These are phyloP conservation scores for Dynastes hyllus DNA, from an alignment of 2,888 invertebrate genomes.

Conservation along the genomic window DNA sequence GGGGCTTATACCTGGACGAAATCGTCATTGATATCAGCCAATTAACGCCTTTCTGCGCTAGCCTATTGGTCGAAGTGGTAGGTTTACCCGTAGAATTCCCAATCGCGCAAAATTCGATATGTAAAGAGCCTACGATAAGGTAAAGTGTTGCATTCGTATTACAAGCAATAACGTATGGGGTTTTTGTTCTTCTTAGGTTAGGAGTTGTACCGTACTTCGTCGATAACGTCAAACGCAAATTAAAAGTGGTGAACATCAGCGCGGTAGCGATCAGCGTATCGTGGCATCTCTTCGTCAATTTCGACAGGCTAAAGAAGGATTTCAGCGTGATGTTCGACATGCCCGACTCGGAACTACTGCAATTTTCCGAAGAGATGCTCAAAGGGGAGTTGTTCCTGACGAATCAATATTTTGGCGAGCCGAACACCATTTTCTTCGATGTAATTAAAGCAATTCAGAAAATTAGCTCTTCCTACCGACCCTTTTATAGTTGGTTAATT, in stretches of 20 bases:
- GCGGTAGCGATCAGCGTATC: constrained; percentile 61
- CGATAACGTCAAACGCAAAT: constrained; percentile 55
- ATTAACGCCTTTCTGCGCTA: constrained; percentile 66
- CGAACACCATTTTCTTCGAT: constrained; percentile 35
- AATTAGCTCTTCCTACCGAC: not conserved
- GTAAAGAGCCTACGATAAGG: constrained; percentile 64
- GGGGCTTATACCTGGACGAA: constrained; percentile 71
- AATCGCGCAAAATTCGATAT: constrained; percentile 63
- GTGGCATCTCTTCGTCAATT: constrained; percentile 64
- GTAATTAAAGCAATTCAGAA: constrained; percentile 15
- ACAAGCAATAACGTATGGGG: too few relatives aligned
- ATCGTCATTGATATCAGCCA: constrained; percentile 67
- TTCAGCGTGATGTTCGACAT: constrained; percentile 62
- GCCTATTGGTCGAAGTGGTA: constrained; percentile 66
- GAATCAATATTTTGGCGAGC: constrained; percentile 60
- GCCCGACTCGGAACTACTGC: constrained; percentile 45
- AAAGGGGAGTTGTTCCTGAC: constrained; percentile 58
- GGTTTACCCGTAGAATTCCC: constrained; percentile 69
- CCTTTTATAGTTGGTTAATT: too few relatives aligned
- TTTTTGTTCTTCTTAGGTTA: constrained; percentile 58
- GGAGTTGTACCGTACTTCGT: constrained; percentile 58
- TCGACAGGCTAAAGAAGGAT: constrained; percentile 48
- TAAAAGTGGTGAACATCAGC: constrained; percentile 64
- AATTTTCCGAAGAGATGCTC: constrained; percentile 37
- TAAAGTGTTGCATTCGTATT: constrained; percentile 47